These are phyloP conservation scores for Cervus canadensis DNA, from an alignment of 2,113 vertebrate species.

Conservation along the genomic window DNA sequence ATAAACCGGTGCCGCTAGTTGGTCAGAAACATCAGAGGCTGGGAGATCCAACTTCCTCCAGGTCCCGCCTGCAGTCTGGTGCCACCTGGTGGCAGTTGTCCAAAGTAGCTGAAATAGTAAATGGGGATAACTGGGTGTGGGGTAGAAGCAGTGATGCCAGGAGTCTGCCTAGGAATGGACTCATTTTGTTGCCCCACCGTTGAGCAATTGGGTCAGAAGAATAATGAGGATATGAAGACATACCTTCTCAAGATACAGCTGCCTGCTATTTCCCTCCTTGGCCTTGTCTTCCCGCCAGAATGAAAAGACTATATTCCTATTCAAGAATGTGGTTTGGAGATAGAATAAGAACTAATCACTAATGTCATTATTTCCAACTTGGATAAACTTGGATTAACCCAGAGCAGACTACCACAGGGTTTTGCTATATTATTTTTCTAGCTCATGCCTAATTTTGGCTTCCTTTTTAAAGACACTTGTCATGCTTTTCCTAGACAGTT, in stretches of 20 bases:
- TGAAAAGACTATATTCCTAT: background rate
- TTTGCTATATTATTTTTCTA: background rate
- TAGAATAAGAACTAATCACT: background rate
- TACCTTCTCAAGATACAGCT: background rate
- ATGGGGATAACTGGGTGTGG: background rate
- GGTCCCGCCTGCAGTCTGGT: slow-evolving; percentile 42
- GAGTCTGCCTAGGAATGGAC: background rate
- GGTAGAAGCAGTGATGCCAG: background rate
- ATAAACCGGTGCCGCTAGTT: background rate
- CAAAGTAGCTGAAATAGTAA: background rate
- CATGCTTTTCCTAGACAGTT: background rate
- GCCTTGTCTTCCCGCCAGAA: background rate
- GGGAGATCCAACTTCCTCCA: background rate
- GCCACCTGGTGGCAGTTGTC: slow-evolving; percentile 62
- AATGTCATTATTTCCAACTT: background rate
- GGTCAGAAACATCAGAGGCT: background rate
- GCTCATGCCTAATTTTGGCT: background rate
- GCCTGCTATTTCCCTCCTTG: background rate
- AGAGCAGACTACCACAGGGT: background rate
- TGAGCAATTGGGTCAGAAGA: background rate
- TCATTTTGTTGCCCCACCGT: background rate
- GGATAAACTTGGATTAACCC: background rate
- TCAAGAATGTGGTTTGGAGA: background rate
- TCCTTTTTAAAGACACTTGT: background rate
- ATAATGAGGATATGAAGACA: background rate